Percentiles rank a stretch among this genome's conserved stretches.
Conservation (phyloP, 2,113 vertebrate species). For the Elanoides forficatus region DNA sequence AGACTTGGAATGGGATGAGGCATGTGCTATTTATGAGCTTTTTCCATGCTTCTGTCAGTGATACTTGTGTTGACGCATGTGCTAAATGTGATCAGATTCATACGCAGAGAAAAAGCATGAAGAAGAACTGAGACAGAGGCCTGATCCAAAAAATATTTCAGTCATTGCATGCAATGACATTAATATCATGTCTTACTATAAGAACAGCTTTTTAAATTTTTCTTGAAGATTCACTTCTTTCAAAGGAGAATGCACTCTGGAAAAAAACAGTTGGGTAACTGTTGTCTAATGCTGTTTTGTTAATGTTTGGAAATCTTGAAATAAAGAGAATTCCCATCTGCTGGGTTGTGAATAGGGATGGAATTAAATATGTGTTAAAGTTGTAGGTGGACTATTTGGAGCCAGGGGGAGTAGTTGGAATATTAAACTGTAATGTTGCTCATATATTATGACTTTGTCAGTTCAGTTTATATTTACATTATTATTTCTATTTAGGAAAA, state of each 20-base stretch:
- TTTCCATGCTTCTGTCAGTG: background rate
- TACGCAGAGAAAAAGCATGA: background rate
- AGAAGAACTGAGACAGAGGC: background rate
- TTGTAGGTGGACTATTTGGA: background rate
- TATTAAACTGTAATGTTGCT: background rate
- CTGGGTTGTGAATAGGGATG: background rate
- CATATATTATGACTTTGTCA: background rate
- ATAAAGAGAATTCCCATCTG: background rate
- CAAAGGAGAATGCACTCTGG: background rate
- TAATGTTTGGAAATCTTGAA: background rate
- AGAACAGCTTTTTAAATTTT: background rate
- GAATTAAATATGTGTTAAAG: background rate
- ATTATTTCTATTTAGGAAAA: slow-evolving; percentile 82
- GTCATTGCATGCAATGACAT: background rate
- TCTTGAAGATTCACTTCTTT: background rate
- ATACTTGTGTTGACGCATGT: background rate
- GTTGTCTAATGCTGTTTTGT: background rate
- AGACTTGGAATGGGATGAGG: background rate
- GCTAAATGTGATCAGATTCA: background rate
- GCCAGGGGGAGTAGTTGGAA: background rate
- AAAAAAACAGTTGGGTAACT: background rate
- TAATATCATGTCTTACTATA: background rate
- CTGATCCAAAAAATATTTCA: background rate
- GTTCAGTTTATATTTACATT: background rate
- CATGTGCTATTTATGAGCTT: background rate